Base-by-base conservation (phyloP, 2,888 invertebrate species). In the Plebejus melissa region DNA sequence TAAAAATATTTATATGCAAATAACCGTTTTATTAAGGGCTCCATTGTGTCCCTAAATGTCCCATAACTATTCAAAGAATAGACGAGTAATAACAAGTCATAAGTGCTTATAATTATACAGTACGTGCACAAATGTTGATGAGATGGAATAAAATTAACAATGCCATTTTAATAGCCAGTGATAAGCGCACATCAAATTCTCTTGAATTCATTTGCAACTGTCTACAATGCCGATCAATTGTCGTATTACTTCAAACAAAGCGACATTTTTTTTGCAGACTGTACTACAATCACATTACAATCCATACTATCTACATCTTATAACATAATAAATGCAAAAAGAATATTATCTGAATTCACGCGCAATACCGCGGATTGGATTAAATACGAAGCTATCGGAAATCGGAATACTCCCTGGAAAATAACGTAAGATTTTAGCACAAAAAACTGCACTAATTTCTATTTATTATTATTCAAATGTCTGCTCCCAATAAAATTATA, bases 111-210 rank as follows among this genome's bases (percentile, higher is more conserved):
- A 65, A 65, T 65, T 65, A 65, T 32, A 65, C 65, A 36, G 32
- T 32, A 65, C 65, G 65, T 65, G 32, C 65, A 32, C 32, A 32
- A 65, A 36, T 65, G 32, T 65, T 65, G 4, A 65, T 65, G 32
- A 65, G 32, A 65, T 65, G 65, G 65, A 65, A 65, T 65, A 65
- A 32, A 32, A 65, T 65, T 65, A 65, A 65, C 65, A 36, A 13
- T 65, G 65, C 28, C 36, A 65, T 65, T 65, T 65, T 65, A 32
- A 65, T 65, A 13, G 32, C 65, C 32, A 13, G 16, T 65, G 65
- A 65, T 65, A 32, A 65, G 32, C 13, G 36, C 4, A 65, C 13
- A 65, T 65, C 65, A 32, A 32, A 65, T 65, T 32, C 13, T 65
- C 16, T 65, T 65, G 11, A 13, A 36, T 65, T 32, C 65, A 65